Base-by-base conservation (phyloP, 2,888 invertebrate genomes). In the Calameuta idolon region DNA sequence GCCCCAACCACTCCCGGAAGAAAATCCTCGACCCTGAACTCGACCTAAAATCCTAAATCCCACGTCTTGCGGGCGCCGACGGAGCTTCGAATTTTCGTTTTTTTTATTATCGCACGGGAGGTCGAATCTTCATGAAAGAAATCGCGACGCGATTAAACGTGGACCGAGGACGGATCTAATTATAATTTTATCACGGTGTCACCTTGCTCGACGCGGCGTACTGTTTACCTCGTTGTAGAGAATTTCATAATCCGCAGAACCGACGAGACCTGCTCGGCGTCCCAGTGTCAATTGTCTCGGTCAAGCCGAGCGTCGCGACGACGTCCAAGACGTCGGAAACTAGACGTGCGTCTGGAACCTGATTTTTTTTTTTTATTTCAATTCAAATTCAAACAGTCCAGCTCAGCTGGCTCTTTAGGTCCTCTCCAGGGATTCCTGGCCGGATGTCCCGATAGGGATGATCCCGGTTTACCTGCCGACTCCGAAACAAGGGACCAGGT, bases 11-110 rank as follows among this genome's bases (percentile, higher is more conserved):
- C 55, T 55, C 2, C 55, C 55, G 23, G 31, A 71, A 31, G 31
- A 71, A 34, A 31, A 71, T 34, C 71, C 71, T 71, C 34, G 71
- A 71, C 71, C 71, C 71, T 71, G 71, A 71, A 71, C 34, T 71
- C 71, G 71, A 71, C 71, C 71, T 34, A 34, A 31, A 71, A 31
- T 71, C 71, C 71, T 34, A 71, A 71, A 71, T 71, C 71, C 55
- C 55, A 23, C 55, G 0, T 55, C 55, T 55, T 23, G 23, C 40
- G 40, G 23, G 23, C 40, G 23, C 23, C 9, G 40, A 5, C 15
- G 2, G 15, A 23, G 40, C 5, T 35, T 35, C 35, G 35, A 35
- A 35, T 35, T 35, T 12, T 1, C 34, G 11, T 11, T 3, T n/a
- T n/a, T 11, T 34, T 11, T 34, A 34, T 34, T 11, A 3, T 35